phyloP scores from a whole-genome alignment of 37 sponge, comb jelly and placozoan genomes.

The Eunapius fragilis region DNA sequence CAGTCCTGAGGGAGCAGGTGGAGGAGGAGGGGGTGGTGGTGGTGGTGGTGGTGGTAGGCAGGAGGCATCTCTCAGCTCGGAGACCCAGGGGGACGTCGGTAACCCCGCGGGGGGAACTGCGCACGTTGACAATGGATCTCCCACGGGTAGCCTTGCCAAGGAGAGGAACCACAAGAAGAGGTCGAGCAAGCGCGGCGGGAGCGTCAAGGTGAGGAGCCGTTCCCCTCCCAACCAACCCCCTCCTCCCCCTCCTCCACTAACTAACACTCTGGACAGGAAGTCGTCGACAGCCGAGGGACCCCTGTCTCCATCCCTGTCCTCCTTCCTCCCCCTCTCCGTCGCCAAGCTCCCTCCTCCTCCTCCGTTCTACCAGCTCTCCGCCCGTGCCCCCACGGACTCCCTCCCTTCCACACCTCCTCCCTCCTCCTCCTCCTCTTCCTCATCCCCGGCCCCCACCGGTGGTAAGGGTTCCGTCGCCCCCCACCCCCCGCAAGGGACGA shows the following conservation, averaged over 20 bases:
- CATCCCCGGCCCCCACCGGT: too few relatives aligned
- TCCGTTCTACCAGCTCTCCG: not conserved
- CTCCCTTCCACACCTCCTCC: not conserved
- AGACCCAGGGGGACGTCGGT: not conserved
- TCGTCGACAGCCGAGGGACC: not conserved
- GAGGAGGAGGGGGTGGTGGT: too few relatives aligned
- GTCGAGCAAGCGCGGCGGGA: not conserved
- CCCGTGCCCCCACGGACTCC: not conserved
- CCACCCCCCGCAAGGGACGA: too few relatives aligned
- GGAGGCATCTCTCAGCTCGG: not conserved
- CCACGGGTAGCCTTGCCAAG: not conserved
- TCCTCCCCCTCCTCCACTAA: conserved; percentile 35
- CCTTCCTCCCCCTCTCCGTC: not conserved
- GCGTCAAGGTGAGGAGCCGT: conserved; percentile 38
- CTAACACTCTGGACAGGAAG: not conserved
- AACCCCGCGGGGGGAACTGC: not conserved
- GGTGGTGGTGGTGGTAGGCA: too few relatives aligned
- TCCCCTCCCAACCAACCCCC: conserved; percentile 64
- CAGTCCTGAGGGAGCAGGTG: conserved; percentile 32
- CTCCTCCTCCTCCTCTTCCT: too few relatives aligned
- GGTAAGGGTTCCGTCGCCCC: too few relatives aligned
- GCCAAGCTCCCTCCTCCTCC: not conserved
- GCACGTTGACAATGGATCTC: not conserved
- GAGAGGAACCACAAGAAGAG: conserved; percentile 13
- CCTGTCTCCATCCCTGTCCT: too few relatives aligned